Base-by-base conservation (phyloP, 2,797 vertebrate genomes). In the Lepus oiostolus region DNA sequence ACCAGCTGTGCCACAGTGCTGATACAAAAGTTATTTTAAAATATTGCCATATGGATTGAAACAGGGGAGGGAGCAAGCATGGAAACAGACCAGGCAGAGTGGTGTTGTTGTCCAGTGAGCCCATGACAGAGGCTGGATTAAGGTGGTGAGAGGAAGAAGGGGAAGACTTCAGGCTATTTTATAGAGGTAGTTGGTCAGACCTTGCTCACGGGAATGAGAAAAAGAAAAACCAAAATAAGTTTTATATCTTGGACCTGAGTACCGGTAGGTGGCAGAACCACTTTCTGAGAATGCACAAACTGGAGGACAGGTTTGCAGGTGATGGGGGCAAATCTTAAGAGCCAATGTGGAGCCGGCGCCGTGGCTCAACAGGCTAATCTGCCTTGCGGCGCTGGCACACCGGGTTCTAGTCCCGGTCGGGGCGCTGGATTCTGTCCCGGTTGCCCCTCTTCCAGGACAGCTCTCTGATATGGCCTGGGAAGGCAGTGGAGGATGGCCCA, bases 201-300 rank as follows among this genome's bases (percentile, higher is more conserved):
- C 24, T 94, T 65, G n/a, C 35, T 63, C 52, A 90, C 16, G 2
- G 22, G 22, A 13, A 16, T 28, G 26, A 72, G 19, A 60, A 67
- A 47, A 47, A 47, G 7, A 47, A 47, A 47, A 47, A 47, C 7
- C 42, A 47, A 47, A 47, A 47, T 47, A 47, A 67, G 42, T 47
- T 47, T 47, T 9, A 8, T 8, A 47, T 68, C 65, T 88, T 35
- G 67, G 67, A 74, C 38, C 85, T 88, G 60, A 84, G 12, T 62
- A 62, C 22, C 8, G 2, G 14, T 28, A 60, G 35, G 50, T 50
- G 11, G 47, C 77, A 14, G 35, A 35, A 14, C 42, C 30, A 2
- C 83, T 90, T 93, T 87, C 26, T 60, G 63, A 77, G 77, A 77
- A 65, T 54, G 47, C 47, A n/a, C 63, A 77, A 71, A n/a, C 52